Base-by-base conservation (phyloP, 2,797 vertebrate species). In the Lagocephalus sceleratus region DNA sequence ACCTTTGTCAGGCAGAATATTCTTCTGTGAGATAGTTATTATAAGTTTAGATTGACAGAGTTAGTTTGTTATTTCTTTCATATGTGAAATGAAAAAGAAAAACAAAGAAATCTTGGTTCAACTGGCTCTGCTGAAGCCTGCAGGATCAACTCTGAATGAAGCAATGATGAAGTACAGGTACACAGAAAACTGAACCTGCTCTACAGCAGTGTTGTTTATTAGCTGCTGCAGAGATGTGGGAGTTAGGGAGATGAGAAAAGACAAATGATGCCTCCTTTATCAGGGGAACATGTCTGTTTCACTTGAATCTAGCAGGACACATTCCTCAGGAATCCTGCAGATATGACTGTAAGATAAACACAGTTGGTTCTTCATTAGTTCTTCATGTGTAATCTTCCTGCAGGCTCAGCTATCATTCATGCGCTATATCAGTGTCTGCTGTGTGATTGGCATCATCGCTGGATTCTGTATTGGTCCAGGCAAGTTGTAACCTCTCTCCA, bases 381-480 rank as follows among this genome's bases (percentile, higher is more conserved):
- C 19, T 42, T 19, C 6, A 2, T 65, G 14, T 68, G 19, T 62
- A 5, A 47, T 44, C 23, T 63, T 17, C 39, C 46, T 0, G 43
- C 74, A 95, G 94, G 61, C 60, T 1, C 51, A 89, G 23, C 44
- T 94, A 26, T 52, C 87, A 7, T 90, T 93, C 75, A 95, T 94
- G 93, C 89, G 84, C 51, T 97, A 95, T 3, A 11, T 93, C 60
- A 89, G 92, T 2, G 87, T 96, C 0, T 71, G 81, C 64, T 97
- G 93, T 20, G 93, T 97, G 51, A 87, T 94, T 0, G 94, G 94
- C 43, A 95, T 96, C 83, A 95, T 97, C 16, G 92, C 92, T 3
- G 93, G 94, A 57, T 97, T 95, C 89, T 96, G 94, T 70, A 91
- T 95, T 20, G 94, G 94, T 44, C 94, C 94, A 90, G 94, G 94